Evolutionary conservation across 2,888 invertebrate genomes (phyloP).

Genomic region (Ophraella communa): DNA sequence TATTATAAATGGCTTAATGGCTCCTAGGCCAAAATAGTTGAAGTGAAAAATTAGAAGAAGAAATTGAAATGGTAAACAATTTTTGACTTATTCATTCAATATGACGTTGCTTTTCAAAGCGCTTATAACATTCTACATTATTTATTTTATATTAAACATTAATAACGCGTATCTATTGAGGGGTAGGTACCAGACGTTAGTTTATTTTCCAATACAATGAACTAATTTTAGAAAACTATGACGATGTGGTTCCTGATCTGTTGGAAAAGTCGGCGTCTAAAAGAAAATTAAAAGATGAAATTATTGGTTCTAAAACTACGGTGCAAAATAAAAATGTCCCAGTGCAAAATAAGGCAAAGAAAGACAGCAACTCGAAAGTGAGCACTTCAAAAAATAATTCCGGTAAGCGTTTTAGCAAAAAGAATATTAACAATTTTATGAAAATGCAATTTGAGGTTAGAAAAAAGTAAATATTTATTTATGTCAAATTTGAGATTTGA

Average conservation of each 20-base stretch:
- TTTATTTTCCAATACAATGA: not conserved
- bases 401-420: too few relatives aligned
- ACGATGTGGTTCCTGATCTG: not conserved
- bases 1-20: too few relatives aligned
- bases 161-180: not conserved
- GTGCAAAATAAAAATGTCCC: not conserved
- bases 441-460: not conserved
- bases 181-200: not conserved
- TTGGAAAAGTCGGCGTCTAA: not conserved
- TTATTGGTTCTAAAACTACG: not conserved
- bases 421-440: too few relatives aligned
- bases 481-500: too few relatives aligned
- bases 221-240: not conserved
- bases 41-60: not conserved
- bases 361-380: not conserved
- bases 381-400: not conserved
- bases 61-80: not conserved
- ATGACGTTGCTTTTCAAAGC: not conserved
- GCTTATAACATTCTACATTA: not conserved
- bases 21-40: not conserved
- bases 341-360: not conserved
- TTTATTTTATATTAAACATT: not conserved
- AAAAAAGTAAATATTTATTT: not conserved
- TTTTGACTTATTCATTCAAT: not conserved
- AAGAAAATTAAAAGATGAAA: not conserved